phyloP scores from a whole-genome alignment of 2,797 vertebrate genomes.

The Thripadectes ignobilis region DNA sequence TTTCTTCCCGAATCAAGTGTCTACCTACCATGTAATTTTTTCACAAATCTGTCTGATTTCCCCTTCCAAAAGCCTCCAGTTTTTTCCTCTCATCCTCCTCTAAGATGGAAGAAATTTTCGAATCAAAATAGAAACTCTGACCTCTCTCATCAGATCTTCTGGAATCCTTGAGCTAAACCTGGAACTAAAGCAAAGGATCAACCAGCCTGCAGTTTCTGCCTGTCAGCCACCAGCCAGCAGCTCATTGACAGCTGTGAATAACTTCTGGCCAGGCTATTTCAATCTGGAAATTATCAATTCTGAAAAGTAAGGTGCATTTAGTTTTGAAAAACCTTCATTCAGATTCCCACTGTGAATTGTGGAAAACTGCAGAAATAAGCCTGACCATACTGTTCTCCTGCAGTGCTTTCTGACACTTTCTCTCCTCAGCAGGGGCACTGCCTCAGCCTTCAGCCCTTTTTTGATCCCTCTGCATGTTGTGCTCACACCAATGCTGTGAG shows the following conservation, averaged over 20 bases:
- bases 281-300: not conserved
- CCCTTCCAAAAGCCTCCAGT: not conserved
- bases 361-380: not conserved
- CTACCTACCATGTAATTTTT: not conserved
- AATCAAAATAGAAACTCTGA: not conserved
- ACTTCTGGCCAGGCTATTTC: not conserved
- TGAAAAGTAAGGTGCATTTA: not conserved
- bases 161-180: not conserved
- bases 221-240: not conserved
- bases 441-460: not conserved
- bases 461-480: not conserved
- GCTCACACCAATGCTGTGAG: not conserved
- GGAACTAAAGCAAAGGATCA: not conserved
- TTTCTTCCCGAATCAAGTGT: not conserved
- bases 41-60: not conserved
- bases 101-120: not conserved
- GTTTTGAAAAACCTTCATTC: not conserved
- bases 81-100: not conserved
- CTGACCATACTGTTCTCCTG: not conserved
- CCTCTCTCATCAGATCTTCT: not conserved
- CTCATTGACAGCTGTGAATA: not conserved
- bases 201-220: not conserved
- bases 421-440: not conserved
- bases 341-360: not conserved
- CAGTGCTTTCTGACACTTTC: not conserved